Evolutionary conservation across 1,140 invertebrate species (phyloP).

Genomic region (Triops longicaudatus): DNA sequence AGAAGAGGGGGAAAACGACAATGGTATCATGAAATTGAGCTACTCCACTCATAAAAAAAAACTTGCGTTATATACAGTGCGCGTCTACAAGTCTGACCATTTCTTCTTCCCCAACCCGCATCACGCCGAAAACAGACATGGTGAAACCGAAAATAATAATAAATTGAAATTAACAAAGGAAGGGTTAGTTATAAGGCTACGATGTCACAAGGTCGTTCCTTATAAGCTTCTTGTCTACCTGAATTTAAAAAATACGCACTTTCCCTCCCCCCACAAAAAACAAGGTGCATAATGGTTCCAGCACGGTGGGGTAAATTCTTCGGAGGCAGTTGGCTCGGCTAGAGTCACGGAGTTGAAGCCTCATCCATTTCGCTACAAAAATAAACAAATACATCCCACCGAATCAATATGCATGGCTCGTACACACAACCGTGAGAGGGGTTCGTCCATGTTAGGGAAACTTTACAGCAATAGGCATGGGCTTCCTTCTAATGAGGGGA

Average conservation of each 20-base stretch:
- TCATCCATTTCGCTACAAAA: neutral
- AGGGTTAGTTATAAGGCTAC: slow-evolving; percentile 8
- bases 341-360: neutral
- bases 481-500: neutral
- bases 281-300: neutral
- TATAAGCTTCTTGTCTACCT: slow-evolving; percentile 8
- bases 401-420: slow-evolving; percentile 6
- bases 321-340: neutral
- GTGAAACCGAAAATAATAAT: neutral
- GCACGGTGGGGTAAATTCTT: neutral
- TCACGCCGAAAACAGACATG: neutral
- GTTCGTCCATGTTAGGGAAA: neutral
- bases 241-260: neutral
- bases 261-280: neutral
- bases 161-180: neutral
- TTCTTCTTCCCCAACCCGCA: neutral
- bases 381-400: neutral
- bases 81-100: neutral
- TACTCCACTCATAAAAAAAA: neutral
- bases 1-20: neutral
- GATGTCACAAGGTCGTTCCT: neutral
- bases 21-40: neutral
- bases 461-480: neutral
- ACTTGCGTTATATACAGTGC: slow-evolving; percentile 3
- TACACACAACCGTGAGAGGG: neutral